Conservation (phyloP, 2,113 vertebrate genomes). For the Trogon melanurus region DNA sequence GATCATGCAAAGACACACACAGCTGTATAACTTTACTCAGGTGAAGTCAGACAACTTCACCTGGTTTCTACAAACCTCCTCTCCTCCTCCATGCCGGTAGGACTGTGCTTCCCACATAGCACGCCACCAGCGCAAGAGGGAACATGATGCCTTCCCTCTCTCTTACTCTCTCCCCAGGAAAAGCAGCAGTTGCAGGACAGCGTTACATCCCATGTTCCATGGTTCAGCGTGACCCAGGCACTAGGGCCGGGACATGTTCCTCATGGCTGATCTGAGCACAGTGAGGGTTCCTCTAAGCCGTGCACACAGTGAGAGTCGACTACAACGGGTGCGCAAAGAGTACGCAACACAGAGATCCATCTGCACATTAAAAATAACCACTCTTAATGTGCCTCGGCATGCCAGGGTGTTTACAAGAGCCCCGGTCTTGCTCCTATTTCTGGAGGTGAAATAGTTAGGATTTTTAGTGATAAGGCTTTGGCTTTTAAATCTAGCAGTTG, state of each 20-base stretch:
- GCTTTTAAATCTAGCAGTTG: not conserved
- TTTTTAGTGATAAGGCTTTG: not conserved
- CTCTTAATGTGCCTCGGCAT: fast-evolving
- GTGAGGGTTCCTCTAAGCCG: not conserved
- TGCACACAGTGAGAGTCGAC: fast-evolving
- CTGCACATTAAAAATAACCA: not conserved
- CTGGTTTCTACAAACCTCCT: not conserved
- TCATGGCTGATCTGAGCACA: fast-evolving
- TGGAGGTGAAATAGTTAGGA: no score
- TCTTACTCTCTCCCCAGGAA: not conserved
- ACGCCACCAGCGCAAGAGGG: not conserved
- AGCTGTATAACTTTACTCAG: not conserved
- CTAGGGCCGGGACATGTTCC: fast-evolving
- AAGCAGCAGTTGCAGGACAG: not conserved
- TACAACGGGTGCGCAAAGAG: not conserved
- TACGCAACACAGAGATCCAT: not conserved
- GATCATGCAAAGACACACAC: not conserved
- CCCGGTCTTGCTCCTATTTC: not conserved
- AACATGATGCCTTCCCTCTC: not conserved
- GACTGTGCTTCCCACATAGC: not conserved
- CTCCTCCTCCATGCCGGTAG: fast-evolving
- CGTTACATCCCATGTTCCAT: no score
- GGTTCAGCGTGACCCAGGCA: no score
- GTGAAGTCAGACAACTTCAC: not conserved
- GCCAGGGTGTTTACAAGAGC: not conserved